A percentile compares a stretch with the other conserved stretches of the same genome.
Evolutionary conservation across 2,113 vertebrate genomes (phyloP).

Genomic region (Aptenodytes forsteri): DNA sequence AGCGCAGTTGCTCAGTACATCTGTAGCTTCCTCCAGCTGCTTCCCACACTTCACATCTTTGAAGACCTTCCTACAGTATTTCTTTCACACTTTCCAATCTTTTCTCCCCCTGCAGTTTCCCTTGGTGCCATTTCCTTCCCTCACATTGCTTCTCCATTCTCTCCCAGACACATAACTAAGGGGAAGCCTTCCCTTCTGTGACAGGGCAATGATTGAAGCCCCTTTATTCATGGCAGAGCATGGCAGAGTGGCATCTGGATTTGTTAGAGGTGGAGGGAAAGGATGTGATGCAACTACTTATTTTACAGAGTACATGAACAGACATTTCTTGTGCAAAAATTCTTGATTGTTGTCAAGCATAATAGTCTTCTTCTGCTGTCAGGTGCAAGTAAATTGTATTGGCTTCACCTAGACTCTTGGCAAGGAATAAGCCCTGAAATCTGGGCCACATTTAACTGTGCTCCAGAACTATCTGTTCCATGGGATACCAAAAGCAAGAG

Average conservation of each 20-base stretch:
- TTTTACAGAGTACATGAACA: neutral
- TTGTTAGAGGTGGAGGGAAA: neutral
- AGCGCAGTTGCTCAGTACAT: neutral
- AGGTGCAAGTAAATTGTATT: neutral
- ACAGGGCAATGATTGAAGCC: neutral
- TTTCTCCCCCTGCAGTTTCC: neutral
- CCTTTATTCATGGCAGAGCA: neutral
- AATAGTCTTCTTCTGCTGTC: neutral
- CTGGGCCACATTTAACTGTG: neutral
- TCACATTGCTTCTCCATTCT: neutral
- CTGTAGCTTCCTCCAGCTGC: neutral
- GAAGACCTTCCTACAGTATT: neutral
- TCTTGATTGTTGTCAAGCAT: neutral
- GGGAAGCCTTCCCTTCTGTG: neutral
- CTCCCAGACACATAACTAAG: neutral
- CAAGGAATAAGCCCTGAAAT: neutral
- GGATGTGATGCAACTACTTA: neutral
- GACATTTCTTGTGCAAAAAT: neutral
- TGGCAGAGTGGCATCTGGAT: neutral
- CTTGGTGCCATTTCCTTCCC: neutral
- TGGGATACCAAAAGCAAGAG: neutral
- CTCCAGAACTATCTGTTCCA: conserved; percentile 8
- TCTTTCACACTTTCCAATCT: neutral
- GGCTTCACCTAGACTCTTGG: neutral
- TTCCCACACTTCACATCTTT: neutral